A percentile compares a stretch with the other conserved stretches of the same genome.
Evolutionary conservation across 1,140 invertebrate species (phyloP).

Genomic region (Drosophila pseudoananassae): DNA sequence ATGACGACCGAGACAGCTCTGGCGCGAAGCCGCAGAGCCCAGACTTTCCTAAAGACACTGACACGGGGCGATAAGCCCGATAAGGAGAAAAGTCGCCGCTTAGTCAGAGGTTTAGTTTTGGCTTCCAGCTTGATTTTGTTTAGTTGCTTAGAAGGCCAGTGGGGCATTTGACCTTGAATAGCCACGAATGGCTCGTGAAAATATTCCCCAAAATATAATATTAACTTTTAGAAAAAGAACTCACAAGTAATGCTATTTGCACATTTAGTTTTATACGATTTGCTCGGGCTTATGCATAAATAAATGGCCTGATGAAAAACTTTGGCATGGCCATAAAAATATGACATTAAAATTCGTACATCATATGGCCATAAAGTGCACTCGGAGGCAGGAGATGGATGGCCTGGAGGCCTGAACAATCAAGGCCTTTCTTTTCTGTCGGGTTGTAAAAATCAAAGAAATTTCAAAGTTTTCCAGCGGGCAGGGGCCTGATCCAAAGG

Average conservation of each 20-base stretch:
- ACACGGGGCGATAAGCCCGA: conserved; percentile 66
- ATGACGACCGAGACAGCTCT: conserved; percentile 35
- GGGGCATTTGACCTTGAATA: conserved; percentile 47
- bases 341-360: conserved; percentile 37
- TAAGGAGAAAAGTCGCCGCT: conserved; percentile 38
- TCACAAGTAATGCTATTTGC: too few species aligned
- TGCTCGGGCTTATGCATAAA: conserved; percentile 26
- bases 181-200: neutral
- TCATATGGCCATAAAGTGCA: conserved; percentile 27
- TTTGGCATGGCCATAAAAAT: conserved; percentile 47
- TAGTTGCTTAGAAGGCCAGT: conserved; percentile 4
- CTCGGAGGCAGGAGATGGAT: neutral
- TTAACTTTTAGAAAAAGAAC: neutral
- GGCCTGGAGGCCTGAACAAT: conserved; percentile 3
- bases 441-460: conserved; percentile 23
- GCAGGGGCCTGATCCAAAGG: neutral
- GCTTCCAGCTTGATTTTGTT: conserved; percentile 16
- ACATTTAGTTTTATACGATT: conserved; percentile 7
- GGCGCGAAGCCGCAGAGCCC: conserved; percentile 7
- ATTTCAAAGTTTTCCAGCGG: conserved; percentile 17
- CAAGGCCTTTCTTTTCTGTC: conserved; percentile 3
- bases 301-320: conserved; percentile 50
- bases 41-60: conserved; percentile 45
- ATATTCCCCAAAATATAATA: neutral
- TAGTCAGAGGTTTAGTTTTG: conserved; percentile 34